Evolutionary conservation across 92 coral and sea anemone genomes (phyloP).

Genomic region (Siderastrea radians): DNA sequence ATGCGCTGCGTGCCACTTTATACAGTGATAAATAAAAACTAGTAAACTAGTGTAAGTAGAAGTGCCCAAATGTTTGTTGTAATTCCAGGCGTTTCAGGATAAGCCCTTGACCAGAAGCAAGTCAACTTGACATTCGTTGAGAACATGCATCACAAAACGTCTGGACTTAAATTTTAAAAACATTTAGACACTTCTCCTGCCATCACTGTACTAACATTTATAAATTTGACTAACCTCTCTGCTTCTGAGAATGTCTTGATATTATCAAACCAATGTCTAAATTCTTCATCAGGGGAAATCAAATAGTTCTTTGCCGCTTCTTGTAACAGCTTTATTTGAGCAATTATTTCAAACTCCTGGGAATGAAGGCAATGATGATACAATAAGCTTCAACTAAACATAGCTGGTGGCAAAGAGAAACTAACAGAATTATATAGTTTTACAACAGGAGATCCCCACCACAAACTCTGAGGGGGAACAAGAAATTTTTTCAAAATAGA

Average conservation of each 20-base stretch:
- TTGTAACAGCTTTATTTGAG: conserved; percentile 95
- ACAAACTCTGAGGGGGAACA: too few relatives aligned
- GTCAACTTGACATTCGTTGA: too few relatives aligned
- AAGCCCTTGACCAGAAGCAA: too few relatives aligned
- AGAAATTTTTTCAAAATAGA: too few relatives aligned
- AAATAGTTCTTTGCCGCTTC: conserved; percentile 97
- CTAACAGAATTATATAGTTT: not conserved
- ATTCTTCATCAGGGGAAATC: conserved; percentile 80
- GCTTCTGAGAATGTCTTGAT: conserved; percentile 87
- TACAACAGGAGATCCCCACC: not conserved
- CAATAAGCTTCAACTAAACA: not conserved
- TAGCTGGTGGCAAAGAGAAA: not conserved
- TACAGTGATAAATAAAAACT: too few relatives aligned
- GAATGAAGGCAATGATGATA: conserved; percentile 17
- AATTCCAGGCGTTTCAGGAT: too few relatives aligned
- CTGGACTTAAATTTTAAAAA: too few relatives aligned
- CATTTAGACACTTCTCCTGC: not conserved
- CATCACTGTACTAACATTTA: not conserved
- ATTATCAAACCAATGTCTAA: conserved; percentile 87
- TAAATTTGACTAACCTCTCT: conserved; percentile 72
- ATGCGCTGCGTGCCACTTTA: too few relatives aligned
- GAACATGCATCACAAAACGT: too few relatives aligned
- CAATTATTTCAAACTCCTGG: conserved; percentile 97
- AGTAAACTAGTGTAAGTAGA: too few relatives aligned
- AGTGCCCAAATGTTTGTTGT: too few relatives aligned